Evolutionary conservation across 1,140 invertebrate species (phyloP), one percentile per base, ranked within the genome.

Genomic region (Archivesica marissinica): DNA sequence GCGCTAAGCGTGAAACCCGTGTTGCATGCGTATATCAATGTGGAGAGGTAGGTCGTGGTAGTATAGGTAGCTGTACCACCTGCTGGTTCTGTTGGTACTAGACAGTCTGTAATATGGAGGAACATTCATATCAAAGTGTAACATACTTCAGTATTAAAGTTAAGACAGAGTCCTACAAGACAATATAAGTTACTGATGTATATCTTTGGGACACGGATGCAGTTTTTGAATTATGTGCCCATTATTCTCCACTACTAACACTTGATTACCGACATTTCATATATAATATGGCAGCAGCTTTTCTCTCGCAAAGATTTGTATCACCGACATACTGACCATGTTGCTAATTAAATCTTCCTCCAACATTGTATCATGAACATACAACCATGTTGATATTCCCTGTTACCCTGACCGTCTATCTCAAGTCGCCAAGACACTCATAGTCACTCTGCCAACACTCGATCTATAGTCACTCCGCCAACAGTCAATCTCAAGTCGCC

Each of bases 1-100:
- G 38, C 38, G 28, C n/a, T 41, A 9, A 64, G 9, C 1, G 2
- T 72, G 25, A 23, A 72, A 2, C 68, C 68, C n/a, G 38, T 50
- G 44, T 72, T 44, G 25, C 68, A 72, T 0, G 68, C 9, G 68
- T 72, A 72, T 23, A 9, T 72, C 68, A 72, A 20, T n/a, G 25
- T 23, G 15, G 68, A 72, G 2, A 23, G n/a, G 28, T 47, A 72
- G 1, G 44, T 47, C 2, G 68, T 72, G 38, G 2, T 25, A 13
- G 68, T 25, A 25, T 41, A 72, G 6, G 2, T n/a, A 1, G 68
- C 68, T 23, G n/a, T 44, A 2, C 68, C 68, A 72, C 44, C 44
- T 41, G 20, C 25, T 9, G 68, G 68, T 4, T 72, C n/a, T 23
- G 39, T n/a, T 25, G 68, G 68, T 25, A 25, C 47, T 23, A 7